A percentile compares a stretch with the other conserved stretches of the same genome.
Evolutionary conservation across 1,140 invertebrate genomes (phyloP).

Genomic region (Drosophila miranda): DNA sequence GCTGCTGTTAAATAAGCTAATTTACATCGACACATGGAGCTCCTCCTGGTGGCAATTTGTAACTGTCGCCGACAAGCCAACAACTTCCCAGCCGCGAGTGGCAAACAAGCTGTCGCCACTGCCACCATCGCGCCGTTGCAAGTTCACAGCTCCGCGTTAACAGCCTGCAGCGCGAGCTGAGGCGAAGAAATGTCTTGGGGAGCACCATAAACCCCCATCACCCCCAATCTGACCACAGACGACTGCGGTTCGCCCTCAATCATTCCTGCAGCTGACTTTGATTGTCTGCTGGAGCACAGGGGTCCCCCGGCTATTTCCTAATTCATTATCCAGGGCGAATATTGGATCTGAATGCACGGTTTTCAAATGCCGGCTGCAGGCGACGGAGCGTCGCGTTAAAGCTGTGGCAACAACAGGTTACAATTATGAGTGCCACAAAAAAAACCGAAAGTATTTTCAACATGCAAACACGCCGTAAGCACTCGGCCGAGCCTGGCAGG

Average conservation of each 20-base stretch:
- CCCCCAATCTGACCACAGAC: conserved; percentile 16
- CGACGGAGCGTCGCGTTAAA: conserved; percentile 33
- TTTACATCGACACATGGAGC: conserved; percentile 62
- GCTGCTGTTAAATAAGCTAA: conserved; percentile 66
- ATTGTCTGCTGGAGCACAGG: no score
- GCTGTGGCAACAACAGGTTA: conserved; percentile 39
- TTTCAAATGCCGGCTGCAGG: no score
- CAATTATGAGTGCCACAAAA: conserved; percentile 55
- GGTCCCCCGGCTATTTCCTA: neutral
- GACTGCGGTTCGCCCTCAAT: conserved; percentile 14
- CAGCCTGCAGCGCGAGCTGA: conserved; percentile 20
- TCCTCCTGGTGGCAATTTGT: conserved; percentile 44
- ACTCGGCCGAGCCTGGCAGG: no score
- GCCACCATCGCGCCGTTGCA: conserved; percentile 29
- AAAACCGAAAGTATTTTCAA: conserved; percentile 73
- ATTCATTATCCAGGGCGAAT: conserved; percentile 15
- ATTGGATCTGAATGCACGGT: no score
- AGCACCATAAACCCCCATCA: neutral
- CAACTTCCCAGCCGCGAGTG: conserved; percentile 42
- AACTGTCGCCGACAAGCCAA: conserved; percentile 42
- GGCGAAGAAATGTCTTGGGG: neutral
- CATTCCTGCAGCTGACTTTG: neutral
- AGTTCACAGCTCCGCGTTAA: conserved; percentile 61
- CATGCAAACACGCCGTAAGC: conserved; percentile 69
- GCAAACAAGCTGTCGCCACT: conserved; percentile 14